A percentile compares a stretch with the other conserved stretches of the same genome.
Conservation (phyloP, 2,113 vertebrate species). For the Amazona guildingii region DNA sequence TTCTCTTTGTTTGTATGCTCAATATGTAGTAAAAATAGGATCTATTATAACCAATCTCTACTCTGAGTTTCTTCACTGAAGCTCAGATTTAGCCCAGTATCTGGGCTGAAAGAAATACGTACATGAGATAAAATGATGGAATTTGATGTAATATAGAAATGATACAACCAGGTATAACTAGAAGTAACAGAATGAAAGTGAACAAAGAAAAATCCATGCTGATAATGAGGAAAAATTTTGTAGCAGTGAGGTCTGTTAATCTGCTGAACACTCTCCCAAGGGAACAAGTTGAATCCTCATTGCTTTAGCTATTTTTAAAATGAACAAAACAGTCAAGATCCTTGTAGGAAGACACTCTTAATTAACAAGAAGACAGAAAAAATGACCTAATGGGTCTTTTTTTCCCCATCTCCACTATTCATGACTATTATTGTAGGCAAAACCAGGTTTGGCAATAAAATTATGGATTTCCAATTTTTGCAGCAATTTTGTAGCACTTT, state of each 20-base stretch:
- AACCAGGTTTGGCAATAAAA: constrained; percentile 38
- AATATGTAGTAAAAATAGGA: constrained; percentile 1
- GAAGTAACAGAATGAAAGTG: constrained; percentile 3
- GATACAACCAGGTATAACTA: neutral
- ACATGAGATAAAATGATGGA: constrained; percentile 13
- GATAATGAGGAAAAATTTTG: constrained; percentile 48
- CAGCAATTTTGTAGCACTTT: neutral
- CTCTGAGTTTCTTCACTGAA: constrained; percentile 9
- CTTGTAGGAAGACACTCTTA: constrained; percentile 35
- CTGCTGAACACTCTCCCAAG: constrained; percentile 18
- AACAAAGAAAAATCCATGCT: constrained; percentile 34
- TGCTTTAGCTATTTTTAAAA: constrained; percentile 56
- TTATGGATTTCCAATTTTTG: constrained; percentile 45
- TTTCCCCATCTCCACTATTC: constrained; percentile 5
- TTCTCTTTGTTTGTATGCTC: neutral
- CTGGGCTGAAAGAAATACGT: neutral
- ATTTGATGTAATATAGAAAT: constrained; percentile 21
- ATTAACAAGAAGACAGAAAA: constrained; percentile 54
- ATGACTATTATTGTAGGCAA: constrained; percentile 21
- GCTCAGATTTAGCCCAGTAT: neutral
- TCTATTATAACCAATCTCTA: neutral
- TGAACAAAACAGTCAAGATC: constrained; percentile 44
- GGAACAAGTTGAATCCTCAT: neutral
- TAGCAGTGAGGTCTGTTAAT: constrained; percentile 19
- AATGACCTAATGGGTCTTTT: constrained; percentile 13